A percentile compares a stretch with the other conserved stretches of the same genome.
These are phyloP conservation scores for Anthophora plumipes DNA, from an alignment of 2,888 invertebrate genomes.

Conservation along the genomic window DNA sequence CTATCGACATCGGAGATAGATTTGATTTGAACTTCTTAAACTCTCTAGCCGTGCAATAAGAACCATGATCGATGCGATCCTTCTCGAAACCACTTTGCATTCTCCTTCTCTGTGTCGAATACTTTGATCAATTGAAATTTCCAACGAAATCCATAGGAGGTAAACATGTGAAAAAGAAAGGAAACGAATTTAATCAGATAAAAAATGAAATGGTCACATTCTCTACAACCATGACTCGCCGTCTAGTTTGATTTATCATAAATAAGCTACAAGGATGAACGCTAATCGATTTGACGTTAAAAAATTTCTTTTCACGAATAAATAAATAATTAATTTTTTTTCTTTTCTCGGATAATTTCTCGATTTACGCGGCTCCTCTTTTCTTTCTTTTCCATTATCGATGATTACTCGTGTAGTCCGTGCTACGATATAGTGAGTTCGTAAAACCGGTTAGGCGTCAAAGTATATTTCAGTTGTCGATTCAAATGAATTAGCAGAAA, in stretches of 20 bases:
- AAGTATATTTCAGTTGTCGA: too few species aligned
- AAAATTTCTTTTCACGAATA: too few species aligned
- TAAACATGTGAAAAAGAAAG: background rate
- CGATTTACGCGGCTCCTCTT: too few species aligned
- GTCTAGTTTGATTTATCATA: background rate
- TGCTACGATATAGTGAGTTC: too few species aligned
- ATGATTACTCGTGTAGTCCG: too few species aligned
- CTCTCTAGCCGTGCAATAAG: constrained; percentile 13
- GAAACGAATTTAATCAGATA: background rate
- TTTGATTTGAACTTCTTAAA: constrained; percentile 35
- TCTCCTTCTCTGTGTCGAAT: background rate
- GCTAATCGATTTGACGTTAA: too few species aligned
- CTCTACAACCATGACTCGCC: background rate
- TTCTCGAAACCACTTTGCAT: background rate
- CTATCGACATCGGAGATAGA: constrained; percentile 19
- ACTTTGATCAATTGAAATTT: background rate
- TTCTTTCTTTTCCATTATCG: too few species aligned
- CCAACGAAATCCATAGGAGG: background rate
- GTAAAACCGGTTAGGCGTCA: too few species aligned
- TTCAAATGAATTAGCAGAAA: too few species aligned
- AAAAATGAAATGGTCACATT: background rate
- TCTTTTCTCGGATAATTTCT: too few species aligned
- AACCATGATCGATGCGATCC: constrained; percentile 22
- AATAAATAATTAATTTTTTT: too few species aligned
- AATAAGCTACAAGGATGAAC: background rate